Percentiles rank a stretch among this genome's conserved stretches.
Evolutionary conservation across 2,113 vertebrate genomes (phyloP).

Genomic region (Eclectus roratus): DNA sequence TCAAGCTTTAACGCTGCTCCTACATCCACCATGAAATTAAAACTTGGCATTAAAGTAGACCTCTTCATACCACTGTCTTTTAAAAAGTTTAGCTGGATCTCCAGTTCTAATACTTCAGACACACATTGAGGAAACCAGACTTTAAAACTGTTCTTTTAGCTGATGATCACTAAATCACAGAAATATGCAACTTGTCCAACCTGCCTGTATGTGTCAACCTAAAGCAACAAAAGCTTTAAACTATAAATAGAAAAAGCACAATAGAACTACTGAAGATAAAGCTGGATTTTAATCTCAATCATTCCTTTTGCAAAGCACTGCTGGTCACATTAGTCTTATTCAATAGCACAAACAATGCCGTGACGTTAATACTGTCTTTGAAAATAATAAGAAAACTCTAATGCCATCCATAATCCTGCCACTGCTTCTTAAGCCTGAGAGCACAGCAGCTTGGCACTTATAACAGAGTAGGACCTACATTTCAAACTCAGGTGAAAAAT

Average conservation of each 20-base stretch:
- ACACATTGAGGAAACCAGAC: background rate
- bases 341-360: background rate
- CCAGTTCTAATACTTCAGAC: background rate
- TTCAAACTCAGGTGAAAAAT: background rate
- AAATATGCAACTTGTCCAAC: background rate
- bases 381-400: constrained; percentile 1
- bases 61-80: background rate
- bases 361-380: background rate
- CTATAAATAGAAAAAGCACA: constrained; percentile 7
- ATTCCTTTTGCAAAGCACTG: background rate
- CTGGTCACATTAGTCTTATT: background rate
- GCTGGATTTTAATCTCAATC: constrained; percentile 9
- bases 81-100: background rate
- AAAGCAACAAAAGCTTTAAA: background rate
- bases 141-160: background rate
- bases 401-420: background rate
- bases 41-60: background rate
- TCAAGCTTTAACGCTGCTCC: background rate
- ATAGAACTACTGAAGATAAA: background rate
- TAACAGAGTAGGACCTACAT: background rate
- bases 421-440: background rate
- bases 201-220: background rate
- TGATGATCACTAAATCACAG: background rate
- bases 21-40: background rate
- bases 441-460: background rate